These are phyloP conservation scores for Cepphus grylle DNA, from an alignment of 2,113 vertebrate genomes.

Conservation along the genomic window DNA sequence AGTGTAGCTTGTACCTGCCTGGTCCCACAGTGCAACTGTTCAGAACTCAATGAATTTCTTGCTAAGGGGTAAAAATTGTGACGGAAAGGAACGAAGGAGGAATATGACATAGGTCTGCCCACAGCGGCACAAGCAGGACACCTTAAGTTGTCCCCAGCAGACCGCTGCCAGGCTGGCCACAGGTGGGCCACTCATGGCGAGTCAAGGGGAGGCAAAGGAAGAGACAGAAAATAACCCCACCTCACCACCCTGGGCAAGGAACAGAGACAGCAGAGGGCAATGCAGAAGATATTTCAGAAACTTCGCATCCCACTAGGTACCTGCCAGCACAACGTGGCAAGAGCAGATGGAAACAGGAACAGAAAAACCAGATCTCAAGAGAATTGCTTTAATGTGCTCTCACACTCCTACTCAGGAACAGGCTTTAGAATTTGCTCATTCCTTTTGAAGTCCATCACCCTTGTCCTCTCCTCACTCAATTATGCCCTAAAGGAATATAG, in stretches of 20 bases:
- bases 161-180: neutral
- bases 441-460: neutral
- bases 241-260: neutral
- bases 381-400: neutral
- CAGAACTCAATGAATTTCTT: neutral
- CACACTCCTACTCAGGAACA: neutral
- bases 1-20: fast-evolving
- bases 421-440: neutral
- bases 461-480: neutral
- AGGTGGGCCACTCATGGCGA: fast-evolving
- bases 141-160: neutral
- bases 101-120: fast-evolving
- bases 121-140: neutral
- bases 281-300: fast-evolving
- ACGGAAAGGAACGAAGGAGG: neutral
- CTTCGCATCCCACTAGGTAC: neutral
- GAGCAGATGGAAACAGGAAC: neutral
- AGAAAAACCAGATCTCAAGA: neutral
- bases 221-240: neutral
- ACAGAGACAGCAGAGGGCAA: neutral
- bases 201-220: neutral
- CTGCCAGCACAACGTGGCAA: neutral
- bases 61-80: neutral
- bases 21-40: fast-evolving
- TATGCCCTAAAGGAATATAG: neutral